Conservation (phyloP, 2,888 invertebrate species). For the Orthosia cruda region DNA sequence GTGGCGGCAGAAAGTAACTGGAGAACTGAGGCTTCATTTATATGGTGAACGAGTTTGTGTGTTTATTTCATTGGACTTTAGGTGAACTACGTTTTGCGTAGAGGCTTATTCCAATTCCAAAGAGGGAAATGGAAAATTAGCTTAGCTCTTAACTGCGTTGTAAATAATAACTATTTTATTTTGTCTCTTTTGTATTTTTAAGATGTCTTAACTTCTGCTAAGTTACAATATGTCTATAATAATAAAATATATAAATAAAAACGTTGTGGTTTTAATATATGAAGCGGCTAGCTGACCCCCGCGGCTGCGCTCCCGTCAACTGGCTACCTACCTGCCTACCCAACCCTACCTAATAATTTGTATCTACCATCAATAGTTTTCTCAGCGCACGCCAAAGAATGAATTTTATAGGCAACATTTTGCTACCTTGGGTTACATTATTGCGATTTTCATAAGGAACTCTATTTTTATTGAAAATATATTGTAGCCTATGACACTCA, state of each 20-base stretch:
- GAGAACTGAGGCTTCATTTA: conserved; percentile 13
- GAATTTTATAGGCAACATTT: no score
- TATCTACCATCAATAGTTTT: no score
- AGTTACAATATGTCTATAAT: conserved; percentile 21
- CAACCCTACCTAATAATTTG: no score
- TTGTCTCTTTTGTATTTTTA: conserved; percentile 26
- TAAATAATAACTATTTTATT: conserved; percentile 61
- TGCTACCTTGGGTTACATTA: no score
- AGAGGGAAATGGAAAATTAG: conserved; percentile 65
- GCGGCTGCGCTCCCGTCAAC: no score
- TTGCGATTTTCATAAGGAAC: no score
- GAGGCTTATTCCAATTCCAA: conserved; percentile 63
- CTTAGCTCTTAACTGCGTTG: conserved; percentile 45
- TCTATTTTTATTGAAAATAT: no score
- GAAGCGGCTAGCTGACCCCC: no score
- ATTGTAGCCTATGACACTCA: no score
- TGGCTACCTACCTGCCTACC: no score
- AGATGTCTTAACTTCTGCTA: conserved; percentile 17
- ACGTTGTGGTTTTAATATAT: conserved; percentile 24
- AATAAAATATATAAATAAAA: conserved; percentile 31
- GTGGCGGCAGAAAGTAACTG: conserved; percentile 28
- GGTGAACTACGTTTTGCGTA: conserved; percentile 34
- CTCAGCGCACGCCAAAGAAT: no score
- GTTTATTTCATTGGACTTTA: conserved; percentile 26
- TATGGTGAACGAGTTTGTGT: conserved; percentile 14